phyloP scores from a whole-genome alignment of 2,797 vertebrate species.

The Labeo calbasu region DNA sequence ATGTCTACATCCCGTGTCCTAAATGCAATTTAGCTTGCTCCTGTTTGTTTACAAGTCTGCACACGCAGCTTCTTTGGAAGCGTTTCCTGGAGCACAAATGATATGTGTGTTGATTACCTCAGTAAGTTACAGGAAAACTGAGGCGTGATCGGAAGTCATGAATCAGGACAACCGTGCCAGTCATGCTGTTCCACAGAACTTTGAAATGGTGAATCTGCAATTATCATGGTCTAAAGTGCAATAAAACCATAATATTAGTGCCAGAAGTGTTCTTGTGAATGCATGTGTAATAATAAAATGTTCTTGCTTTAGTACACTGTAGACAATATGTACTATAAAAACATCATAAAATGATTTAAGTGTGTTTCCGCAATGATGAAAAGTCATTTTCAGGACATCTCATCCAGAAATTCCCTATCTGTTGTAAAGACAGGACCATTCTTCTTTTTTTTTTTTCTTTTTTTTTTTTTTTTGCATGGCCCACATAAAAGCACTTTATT shows the following conservation, averaged over 20 bases:
- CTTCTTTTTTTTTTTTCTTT: neutral
- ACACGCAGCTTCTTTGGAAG: neutral
- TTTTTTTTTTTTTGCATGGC: neutral
- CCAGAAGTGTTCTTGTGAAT: neutral
- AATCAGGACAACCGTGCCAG: neutral
- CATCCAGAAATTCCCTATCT: neutral
- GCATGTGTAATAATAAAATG: neutral
- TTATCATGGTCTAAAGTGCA: neutral
- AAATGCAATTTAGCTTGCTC: neutral
- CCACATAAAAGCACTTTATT: slow-evolving; percentile 13
- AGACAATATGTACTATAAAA: neutral
- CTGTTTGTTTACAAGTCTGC: slow-evolving; percentile 23
- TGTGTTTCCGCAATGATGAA: neutral
- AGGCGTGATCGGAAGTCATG: neutral
- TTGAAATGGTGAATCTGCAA: neutral
- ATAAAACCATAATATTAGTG: slow-evolving; percentile 6
- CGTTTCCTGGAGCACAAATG: neutral
- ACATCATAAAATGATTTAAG: neutral
- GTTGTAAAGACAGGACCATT: neutral
- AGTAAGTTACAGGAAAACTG: slow-evolving; percentile 13
- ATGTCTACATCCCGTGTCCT: neutral
- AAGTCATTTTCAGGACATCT: neutral
- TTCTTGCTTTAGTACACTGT: neutral
- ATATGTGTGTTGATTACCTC: neutral
- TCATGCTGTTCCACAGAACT: neutral